Conservation (phyloP, 2,888 invertebrate species). For the Ommatoiulus sabulosus region DNA sequence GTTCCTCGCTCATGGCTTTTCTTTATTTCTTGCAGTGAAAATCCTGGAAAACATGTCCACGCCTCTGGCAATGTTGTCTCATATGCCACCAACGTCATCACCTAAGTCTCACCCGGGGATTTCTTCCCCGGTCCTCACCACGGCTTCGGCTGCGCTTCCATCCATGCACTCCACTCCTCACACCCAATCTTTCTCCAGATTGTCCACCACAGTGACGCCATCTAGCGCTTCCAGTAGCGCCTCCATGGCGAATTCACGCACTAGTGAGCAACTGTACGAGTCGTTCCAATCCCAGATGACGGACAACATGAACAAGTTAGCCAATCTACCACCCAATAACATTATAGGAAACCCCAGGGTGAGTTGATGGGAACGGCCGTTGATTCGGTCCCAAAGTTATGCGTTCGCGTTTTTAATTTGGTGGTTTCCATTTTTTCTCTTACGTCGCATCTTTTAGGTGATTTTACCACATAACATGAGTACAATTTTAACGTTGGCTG, state of each 20-base stretch:
- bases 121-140: constrained; percentile 5
- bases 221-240: constrained; percentile 47
- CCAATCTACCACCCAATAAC: constrained; percentile 60
- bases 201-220: constrained; percentile 33
- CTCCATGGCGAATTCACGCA: constrained; percentile 51
- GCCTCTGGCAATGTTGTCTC: constrained; percentile 51
- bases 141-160: constrained; percentile 18
- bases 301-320: constrained; percentile 61
- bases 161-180: constrained; percentile 29
- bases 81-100: constrained; percentile 47
- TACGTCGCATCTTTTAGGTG: constrained; percentile 11
- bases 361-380: constrained; percentile 34
- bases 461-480: constrained; percentile 60
- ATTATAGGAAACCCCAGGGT: constrained; percentile 59
- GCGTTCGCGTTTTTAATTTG: neutral
- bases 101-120: constrained; percentile 26
- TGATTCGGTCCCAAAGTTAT: neutral
- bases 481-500: constrained; percentile 58
- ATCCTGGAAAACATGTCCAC: constrained; percentile 55
- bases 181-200: neutral
- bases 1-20: neutral
- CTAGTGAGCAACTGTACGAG: constrained; percentile 60
- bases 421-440: neutral
- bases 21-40: constrained; percentile 49
- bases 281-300: constrained; percentile 61